Evolutionary conservation across 2,888 invertebrate species (phyloP).

Genomic region (Pharmacophagus antenor): DNA sequence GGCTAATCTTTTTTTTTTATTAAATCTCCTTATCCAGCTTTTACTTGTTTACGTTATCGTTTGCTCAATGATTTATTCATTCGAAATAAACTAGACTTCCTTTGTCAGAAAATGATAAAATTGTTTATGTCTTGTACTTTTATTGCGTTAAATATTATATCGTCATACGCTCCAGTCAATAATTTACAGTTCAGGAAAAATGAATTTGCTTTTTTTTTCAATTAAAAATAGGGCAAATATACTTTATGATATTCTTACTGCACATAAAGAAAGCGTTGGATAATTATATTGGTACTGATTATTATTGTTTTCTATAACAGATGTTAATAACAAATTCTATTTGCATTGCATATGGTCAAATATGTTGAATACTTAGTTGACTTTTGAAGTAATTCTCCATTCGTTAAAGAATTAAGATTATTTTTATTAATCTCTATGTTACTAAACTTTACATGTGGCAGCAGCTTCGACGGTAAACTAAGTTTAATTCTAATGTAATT

Average conservation of each 20-base stretch:
- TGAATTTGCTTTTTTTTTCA: neutral
- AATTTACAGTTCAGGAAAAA: neutral
- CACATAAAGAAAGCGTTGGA: neutral
- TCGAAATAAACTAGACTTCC: too few species aligned
- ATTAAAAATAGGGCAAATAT: neutral
- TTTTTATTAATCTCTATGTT: neutral
- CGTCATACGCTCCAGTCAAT: too few species aligned
- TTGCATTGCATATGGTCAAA: neutral
- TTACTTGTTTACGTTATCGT: neutral
- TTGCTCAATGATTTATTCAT: neutral
- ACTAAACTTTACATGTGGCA: neutral
- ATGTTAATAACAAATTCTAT: too few species aligned
- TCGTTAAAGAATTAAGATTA: neutral
- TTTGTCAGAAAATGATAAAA: conserved; percentile 18
- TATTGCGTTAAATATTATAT: too few species aligned
- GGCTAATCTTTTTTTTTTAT: neutral
- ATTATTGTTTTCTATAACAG: neutral
- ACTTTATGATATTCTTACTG: neutral
- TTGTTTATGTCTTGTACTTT: neutral
- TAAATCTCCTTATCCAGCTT: conserved; percentile 4
- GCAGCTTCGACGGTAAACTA: conserved; percentile 4
- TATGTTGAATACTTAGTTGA: neutral
- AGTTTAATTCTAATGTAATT: neutral
- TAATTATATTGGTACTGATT: neutral
- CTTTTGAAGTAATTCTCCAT: neutral